A percentile compares a stretch with the other conserved stretches of the same genome.
phyloP scores from a whole-genome alignment of 2,113 vertebrate genomes.

The Actinemys pallida region DNA sequence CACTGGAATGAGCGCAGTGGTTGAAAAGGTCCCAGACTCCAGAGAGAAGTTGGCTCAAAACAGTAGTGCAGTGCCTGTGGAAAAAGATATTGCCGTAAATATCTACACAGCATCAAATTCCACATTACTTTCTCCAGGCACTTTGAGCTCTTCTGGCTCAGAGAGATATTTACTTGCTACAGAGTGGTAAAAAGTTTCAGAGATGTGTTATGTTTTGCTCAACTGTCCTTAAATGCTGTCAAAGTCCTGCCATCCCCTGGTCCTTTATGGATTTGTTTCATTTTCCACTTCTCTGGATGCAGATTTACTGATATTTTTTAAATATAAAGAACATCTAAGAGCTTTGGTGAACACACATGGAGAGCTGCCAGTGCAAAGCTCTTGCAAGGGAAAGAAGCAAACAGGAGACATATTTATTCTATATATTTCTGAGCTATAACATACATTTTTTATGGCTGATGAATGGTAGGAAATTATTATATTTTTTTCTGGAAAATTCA shows the following conservation, averaged over 20 bases:
- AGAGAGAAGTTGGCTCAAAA: not conserved
- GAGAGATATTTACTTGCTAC: not conserved
- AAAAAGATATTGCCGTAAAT: slow-evolving; percentile 13
- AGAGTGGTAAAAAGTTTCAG: not conserved
- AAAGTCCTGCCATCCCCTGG: not conserved
- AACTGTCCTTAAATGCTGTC: not conserved
- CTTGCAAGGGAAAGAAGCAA: slow-evolving; percentile 13
- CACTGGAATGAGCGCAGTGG: not conserved
- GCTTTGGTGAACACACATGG: slow-evolving; percentile 13
- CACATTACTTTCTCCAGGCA: not conserved
- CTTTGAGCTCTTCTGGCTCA: slow-evolving; percentile 1
- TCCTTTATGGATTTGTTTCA: slow-evolving; percentile 8
- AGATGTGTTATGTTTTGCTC: not conserved
- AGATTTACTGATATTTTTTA: slow-evolving; percentile 1
- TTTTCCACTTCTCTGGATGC: slow-evolving; percentile 9
- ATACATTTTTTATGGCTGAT: not conserved
- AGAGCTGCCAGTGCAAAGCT: slow-evolving; percentile 13
- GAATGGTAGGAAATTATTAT: not conserved
- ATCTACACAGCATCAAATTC: not conserved
- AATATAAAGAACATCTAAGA: not conserved
- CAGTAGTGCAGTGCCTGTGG: not conserved
- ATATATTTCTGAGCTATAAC: slow-evolving; percentile 1
- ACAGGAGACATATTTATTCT: not conserved
- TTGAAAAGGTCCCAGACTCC: not conserved
- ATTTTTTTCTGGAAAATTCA: slow-evolving; percentile 19